Evolutionary conservation across 1,140 invertebrate species (phyloP).

Genomic region (Drosophila arawakana): DNA sequence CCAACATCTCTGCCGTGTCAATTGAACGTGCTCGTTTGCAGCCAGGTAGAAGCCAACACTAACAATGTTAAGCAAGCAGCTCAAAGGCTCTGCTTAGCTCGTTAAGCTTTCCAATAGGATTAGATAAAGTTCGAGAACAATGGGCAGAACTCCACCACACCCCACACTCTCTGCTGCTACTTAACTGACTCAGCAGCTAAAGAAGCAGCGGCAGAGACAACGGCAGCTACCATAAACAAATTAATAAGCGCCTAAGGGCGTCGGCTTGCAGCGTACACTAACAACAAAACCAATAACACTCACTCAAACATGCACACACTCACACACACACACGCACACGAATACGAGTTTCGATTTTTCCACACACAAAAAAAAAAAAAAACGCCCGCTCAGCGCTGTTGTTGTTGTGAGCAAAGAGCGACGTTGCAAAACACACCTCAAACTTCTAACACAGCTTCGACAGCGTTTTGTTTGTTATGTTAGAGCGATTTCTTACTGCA

Average conservation of each 20-base stretch:
- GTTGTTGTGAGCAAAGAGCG: slow-evolving; percentile 26
- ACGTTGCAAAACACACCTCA: slow-evolving; percentile 48
- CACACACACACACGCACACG: slow-evolving; percentile 37
- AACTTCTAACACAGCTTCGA: slow-evolving; percentile 34
- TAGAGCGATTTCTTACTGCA: slow-evolving; percentile 3
- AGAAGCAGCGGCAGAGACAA: slow-evolving; percentile 7
- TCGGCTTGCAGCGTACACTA: slow-evolving; percentile 62
- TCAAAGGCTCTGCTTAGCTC: background rate
- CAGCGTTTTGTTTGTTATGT: slow-evolving; percentile 1
- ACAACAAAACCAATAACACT: slow-evolving; percentile 73
- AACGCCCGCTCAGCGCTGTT: slow-evolving; percentile 70
- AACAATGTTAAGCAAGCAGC: slow-evolving; percentile 20
- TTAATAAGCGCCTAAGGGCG: slow-evolving; percentile 75
- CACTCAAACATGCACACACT: slow-evolving; percentile 45
- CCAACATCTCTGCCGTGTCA: slow-evolving; percentile 21
- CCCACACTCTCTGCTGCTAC: slow-evolving; percentile 6
- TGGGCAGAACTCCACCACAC: slow-evolving; percentile 13
- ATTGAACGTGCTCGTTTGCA: background rate
- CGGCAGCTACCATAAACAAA: slow-evolving; percentile 50
- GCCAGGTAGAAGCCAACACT: slow-evolving; percentile 9
- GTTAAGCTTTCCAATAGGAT: slow-evolving; percentile 57
- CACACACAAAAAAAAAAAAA: slow-evolving; percentile 55
- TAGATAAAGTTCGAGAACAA: slow-evolving; percentile 9
- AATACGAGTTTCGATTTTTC: slow-evolving; percentile 68
- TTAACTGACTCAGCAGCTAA: slow-evolving; percentile 30